phyloP scores from a whole-genome alignment of 37 sponge, comb jelly and placozoan genomes.

The Dysidea cf. avara region DNA sequence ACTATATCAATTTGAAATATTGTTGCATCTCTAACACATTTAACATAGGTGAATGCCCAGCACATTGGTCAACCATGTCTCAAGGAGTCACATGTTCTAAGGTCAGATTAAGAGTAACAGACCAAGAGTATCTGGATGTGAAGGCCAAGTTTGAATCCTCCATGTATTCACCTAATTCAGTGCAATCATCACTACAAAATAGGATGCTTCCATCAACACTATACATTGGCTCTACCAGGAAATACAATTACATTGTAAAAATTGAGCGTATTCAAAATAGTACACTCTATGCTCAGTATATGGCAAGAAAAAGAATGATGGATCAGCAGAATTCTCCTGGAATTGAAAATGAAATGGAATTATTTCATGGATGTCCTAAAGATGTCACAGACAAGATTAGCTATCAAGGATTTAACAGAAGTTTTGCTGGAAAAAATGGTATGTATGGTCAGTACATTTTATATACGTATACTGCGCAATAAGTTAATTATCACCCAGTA shows the following conservation, averaged over 20 bases:
- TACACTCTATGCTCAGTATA: conserved; percentile 11
- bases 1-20: too few relatives aligned
- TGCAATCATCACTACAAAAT: too few relatives aligned
- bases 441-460: too few relatives aligned
- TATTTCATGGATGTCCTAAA: conserved; percentile 19
- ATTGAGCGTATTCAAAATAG: conserved; percentile 24
- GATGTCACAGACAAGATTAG: conserved; percentile 5
- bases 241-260: not conserved
- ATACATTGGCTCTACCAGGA: too few relatives aligned
- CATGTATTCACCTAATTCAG: too few relatives aligned
- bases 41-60: too few relatives aligned
- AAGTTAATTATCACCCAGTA: too few relatives aligned
- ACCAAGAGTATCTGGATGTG: conserved; percentile 34
- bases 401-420: conserved; percentile 3
- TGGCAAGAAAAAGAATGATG: conserved; percentile 11
- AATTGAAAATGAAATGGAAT: conserved; percentile 5
- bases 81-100: conserved; percentile 19
- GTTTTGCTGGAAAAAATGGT: conserved; percentile 39
- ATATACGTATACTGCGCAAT: too few relatives aligned
- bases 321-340: conserved; percentile 3
- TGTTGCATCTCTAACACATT: too few relatives aligned
- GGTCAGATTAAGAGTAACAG: conserved; percentile 5
- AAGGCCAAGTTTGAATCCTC: conserved; percentile 25
- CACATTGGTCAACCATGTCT: too few relatives aligned
- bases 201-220: too few relatives aligned